Evolutionary conservation across 2,888 invertebrate genomes (phyloP), one percentile per base, ranked within the genome.

Genomic region (Poecilobothrus nobilitatus): DNA sequence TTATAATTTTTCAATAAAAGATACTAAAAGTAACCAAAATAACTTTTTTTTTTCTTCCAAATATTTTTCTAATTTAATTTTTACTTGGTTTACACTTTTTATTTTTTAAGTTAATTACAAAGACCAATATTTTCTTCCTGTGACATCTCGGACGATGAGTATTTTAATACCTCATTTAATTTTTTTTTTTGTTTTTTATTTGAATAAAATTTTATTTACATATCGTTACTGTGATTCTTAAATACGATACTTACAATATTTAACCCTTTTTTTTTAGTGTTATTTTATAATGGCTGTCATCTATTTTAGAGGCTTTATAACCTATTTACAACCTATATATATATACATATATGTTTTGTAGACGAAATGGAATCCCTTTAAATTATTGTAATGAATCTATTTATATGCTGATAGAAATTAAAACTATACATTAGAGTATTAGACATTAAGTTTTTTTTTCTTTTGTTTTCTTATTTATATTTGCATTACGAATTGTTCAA

Each of bases 51-150:
- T 37, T 37, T 7, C 37, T 37, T 37, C 37, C 37, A 37, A 37
- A 10, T 2, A 10, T 8, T 3, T 37, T 37, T 37, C 44, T 63
- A 5, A 15, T 63, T 63, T 27, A 27, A 27, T 27, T 27, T 27
- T 27, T 27, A 27, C 27, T 27, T 27, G 27, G 27, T 27, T 27
- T 27, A 27, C 27, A 27, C 6, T 18, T 27, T 63, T 22, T 63
- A 15, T 15, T 63, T 27, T 63, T 12, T 9, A 63, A 71, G 73
- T 74, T 74, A 74, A 74, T 74, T 73, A 74, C 73, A 73, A 73
- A 74, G 71, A 72, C 74, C 71, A 74, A 74, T 74, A 74, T 74
- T 74, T 72, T 74, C 74, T 74, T 74, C 74, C 74, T 74, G 74
- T 74, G 74, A 74, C 74, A 74, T 73, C 70, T 70, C 18, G 53